Conservation (phyloP, 2,888 invertebrate species). For the Metacarcinus magister region DNA sequence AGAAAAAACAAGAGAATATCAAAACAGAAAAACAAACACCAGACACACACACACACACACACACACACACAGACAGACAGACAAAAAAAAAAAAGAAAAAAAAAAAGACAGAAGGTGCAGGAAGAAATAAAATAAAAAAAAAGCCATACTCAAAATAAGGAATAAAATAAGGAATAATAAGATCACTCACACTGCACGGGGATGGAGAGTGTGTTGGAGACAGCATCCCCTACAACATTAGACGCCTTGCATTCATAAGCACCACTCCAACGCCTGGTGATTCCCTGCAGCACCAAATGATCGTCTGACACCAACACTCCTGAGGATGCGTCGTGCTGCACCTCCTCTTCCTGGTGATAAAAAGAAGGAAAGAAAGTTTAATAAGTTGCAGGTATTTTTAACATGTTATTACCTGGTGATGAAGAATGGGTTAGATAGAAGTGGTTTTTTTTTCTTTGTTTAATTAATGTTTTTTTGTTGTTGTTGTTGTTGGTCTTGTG, state of each 20-base stretch:
- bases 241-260: slow-evolving; percentile 76
- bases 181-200: slow-evolving; percentile 77
- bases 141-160: background rate
- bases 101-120: background rate
- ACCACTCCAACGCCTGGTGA: slow-evolving; percentile 80
- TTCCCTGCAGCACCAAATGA: slow-evolving; percentile 79
- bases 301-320: slow-evolving; percentile 78
- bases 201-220: slow-evolving; percentile 73
- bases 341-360: slow-evolving; percentile 66
- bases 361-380: background rate
- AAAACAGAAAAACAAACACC: background rate
- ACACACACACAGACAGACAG: background rate
- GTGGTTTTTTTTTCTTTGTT: background rate
- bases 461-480: no score
- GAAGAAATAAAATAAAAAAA: background rate
- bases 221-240: slow-evolving; percentile 80
- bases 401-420: background rate
- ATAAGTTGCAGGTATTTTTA: background rate
- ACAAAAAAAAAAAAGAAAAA: background rate
- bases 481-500: background rate
- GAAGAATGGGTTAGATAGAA: background rate
- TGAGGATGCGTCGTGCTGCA: slow-evolving; percentile 5
- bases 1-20: background rate
- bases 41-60: no score
- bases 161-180: background rate